These are phyloP conservation scores for Centruroides vittatus DNA, from an alignment of 1,140 invertebrate species.

Conservation along the genomic window DNA sequence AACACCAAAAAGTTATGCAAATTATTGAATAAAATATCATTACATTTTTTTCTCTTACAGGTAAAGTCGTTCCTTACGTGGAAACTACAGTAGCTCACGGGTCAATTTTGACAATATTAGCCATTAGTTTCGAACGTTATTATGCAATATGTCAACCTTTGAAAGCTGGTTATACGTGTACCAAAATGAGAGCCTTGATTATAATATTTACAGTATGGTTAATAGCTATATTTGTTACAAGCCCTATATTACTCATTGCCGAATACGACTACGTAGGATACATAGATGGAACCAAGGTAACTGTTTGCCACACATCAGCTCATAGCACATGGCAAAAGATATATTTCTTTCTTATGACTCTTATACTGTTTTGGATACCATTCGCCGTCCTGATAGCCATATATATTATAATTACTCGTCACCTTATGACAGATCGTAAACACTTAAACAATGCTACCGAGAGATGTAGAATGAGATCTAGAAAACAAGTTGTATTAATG, in stretches of 20 bases:
- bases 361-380: constrained; percentile 69
- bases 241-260: constrained; percentile 24
- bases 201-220: constrained; percentile 74
- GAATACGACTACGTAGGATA: constrained; percentile 51
- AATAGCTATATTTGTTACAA: constrained; percentile 65
- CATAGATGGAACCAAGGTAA: constrained; percentile 48
- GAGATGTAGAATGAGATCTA: not conserved
- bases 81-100: constrained; percentile 85
- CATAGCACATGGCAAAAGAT: constrained; percentile 51
- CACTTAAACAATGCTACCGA: not conserved
- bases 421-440: constrained; percentile 41
- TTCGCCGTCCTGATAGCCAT: constrained; percentile 58
- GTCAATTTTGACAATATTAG: constrained; percentile 82
- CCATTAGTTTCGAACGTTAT: constrained; percentile 75
- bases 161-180: constrained; percentile 77
- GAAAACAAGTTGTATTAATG: constrained; percentile 59
- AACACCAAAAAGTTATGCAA: too few species aligned
- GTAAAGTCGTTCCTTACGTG: constrained; percentile 67
- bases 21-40: not conserved
- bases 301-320: constrained; percentile 56
- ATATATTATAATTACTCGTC: constrained; percentile 65
- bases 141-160: constrained; percentile 88
- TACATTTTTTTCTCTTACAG: constrained; percentile 22
- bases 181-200: constrained; percentile 63
- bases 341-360: constrained; percentile 56